Conservation (phyloP, 1,140 invertebrate species). For the Drosophila persimilis region DNA sequence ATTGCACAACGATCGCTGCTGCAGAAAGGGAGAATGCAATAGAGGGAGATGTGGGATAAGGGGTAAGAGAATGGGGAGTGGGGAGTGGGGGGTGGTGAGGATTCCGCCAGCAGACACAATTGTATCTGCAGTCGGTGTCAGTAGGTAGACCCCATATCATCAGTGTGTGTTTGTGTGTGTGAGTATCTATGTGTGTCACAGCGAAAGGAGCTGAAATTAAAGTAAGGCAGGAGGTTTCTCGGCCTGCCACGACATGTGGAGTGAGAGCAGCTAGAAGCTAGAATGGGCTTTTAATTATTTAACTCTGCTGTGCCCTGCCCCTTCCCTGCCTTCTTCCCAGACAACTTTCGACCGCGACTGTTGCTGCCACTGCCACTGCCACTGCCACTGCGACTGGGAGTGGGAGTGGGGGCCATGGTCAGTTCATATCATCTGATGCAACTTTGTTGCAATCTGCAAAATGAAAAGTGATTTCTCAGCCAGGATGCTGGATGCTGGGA, state of each 20-base stretch:
- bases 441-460: conserved; percentile 36
- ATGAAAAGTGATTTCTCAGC: conserved; percentile 74
- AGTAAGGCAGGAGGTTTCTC: conserved; percentile 82
- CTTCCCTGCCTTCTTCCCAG: conserved; percentile 6
- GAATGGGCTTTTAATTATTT: conserved; percentile 73
- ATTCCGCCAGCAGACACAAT: conserved; percentile 59
- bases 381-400: neutral
- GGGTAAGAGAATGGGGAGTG: neutral
- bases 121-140: conserved; percentile 69
- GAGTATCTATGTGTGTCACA: conserved; percentile 76
- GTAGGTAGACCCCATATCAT: conserved; percentile 53
- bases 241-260: conserved; percentile 63
- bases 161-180: conserved; percentile 28
- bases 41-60: conserved; percentile 13
- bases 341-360: conserved; percentile 12
- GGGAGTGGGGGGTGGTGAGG: neutral
- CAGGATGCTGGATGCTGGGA: conserved; percentile 47
- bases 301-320: conserved; percentile 3
- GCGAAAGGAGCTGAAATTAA: conserved; percentile 74
- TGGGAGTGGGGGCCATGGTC: neutral
- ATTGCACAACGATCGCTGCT: conserved; percentile 75
- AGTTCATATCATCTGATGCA: conserved; percentile 8
- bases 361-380: neutral
- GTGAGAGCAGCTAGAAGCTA: conserved; percentile 12
- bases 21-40: conserved; percentile 52